Conservation (phyloP, 2,888 invertebrate species). For the Apodemia hepburni region DNA sequence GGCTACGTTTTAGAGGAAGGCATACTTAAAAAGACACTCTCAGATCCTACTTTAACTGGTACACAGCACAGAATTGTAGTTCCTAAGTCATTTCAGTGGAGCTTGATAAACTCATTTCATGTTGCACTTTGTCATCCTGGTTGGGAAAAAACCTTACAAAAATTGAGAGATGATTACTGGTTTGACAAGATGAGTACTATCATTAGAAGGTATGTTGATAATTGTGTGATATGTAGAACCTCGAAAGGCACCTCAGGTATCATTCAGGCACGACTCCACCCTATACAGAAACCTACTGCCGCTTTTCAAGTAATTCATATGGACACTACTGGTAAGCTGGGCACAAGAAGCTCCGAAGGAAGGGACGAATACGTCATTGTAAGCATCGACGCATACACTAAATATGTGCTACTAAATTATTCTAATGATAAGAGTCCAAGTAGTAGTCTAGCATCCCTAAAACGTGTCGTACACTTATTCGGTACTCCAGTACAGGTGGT, state of each 20-base stretch:
- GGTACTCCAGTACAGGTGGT: conserved; percentile 31
- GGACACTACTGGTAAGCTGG: conserved; percentile 4
- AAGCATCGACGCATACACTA: conserved; percentile 30
- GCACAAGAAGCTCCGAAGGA: conserved; percentile 17
- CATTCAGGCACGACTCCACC: conserved; percentile 30
- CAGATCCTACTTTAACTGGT: conserved; percentile 20
- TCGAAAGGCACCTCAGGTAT: conserved; percentile 32
- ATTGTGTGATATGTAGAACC: conserved; percentile 16
- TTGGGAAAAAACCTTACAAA: conserved; percentile 35
- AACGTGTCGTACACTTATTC: conserved; percentile 25
- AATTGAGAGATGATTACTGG: conserved; percentile 27
- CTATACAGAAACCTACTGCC: conserved; percentile 25
- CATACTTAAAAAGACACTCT: conserved; percentile 16
- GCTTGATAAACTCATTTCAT: conserved; percentile 33
- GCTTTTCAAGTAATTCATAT: conserved; percentile 20
- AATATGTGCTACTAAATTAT: conserved; percentile 15
- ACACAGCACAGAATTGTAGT: conserved; percentile 23
- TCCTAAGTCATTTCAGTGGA: conserved; percentile 35
- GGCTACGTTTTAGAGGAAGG: conserved; percentile 24
- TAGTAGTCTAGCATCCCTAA: conserved; percentile 26
- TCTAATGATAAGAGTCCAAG: conserved; percentile 25
- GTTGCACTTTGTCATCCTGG: conserved; percentile 30
- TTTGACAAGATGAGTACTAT: conserved; percentile 27
- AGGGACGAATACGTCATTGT: conserved; percentile 32
- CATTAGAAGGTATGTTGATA: conserved; percentile 22